A percentile compares a stretch with the other conserved stretches of the same genome.
Conservation (phyloP, 2,113 vertebrate species). For the Mystacornis crossleyi region DNA sequence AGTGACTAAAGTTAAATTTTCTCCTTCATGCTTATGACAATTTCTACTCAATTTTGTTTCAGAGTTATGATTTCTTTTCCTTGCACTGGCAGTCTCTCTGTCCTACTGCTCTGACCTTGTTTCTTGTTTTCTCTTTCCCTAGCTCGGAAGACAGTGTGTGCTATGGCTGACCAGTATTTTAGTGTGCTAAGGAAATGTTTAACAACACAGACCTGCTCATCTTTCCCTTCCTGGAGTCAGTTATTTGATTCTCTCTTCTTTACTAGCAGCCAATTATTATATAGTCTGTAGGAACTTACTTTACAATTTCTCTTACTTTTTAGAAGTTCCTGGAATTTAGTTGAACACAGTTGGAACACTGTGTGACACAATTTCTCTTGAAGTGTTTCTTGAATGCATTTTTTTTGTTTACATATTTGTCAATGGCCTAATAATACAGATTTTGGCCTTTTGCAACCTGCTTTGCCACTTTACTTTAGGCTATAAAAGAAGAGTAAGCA, state of each 20-base stretch:
- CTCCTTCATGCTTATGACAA: background rate
- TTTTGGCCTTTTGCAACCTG: conserved; percentile 2
- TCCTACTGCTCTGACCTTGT: background rate
- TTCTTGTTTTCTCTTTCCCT: background rate
- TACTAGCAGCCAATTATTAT: background rate
- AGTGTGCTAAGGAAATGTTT: background rate
- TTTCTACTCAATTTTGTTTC: background rate
- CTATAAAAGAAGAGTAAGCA: background rate
- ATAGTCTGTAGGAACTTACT: background rate
- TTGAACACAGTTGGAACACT: background rate
- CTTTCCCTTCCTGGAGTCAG: background rate
- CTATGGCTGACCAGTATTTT: background rate
- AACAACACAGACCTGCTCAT: background rate
- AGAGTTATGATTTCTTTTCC: background rate
- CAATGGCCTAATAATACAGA: background rate
- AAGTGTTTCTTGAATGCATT: background rate
- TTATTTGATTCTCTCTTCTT: background rate
- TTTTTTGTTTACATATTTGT: background rate
- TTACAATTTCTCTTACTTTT: background rate
- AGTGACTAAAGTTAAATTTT: background rate
- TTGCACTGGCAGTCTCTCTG: background rate
- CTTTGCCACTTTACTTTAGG: background rate
- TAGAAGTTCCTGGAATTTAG: background rate
- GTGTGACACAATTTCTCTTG: background rate
- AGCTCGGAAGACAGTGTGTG: background rate